Conservation (phyloP, 2,888 invertebrate species). For the Gisinianus flammeolus region DNA sequence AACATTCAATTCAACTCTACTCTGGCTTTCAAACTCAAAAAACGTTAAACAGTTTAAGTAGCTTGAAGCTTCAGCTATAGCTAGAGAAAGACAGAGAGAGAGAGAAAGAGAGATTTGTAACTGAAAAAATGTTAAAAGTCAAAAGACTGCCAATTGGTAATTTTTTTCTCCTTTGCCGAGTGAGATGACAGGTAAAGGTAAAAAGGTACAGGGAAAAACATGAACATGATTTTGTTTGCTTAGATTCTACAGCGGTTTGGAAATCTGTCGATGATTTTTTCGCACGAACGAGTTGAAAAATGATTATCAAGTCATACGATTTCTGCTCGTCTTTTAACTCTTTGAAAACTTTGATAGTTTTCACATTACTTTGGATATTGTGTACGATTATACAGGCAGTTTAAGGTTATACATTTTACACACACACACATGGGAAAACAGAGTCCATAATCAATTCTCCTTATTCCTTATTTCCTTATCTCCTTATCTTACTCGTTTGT, state of each 20-base stretch:
- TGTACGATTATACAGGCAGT: too few relatives aligned
- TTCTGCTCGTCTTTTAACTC: neutral
- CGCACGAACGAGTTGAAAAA: constrained; percentile 3
- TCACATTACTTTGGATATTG: too few relatives aligned
- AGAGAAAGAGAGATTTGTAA: neutral
- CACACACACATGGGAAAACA: too few relatives aligned
- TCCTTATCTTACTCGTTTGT: too few relatives aligned
- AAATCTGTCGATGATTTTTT: constrained; percentile 18
- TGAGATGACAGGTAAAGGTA: neutral
- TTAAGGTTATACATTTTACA: too few relatives aligned
- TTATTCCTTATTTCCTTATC: too few relatives aligned
- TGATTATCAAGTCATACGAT: constrained; percentile 4
- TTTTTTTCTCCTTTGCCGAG: neutral
- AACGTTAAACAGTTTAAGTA: constrained; percentile 24
- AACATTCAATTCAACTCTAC: too few relatives aligned
- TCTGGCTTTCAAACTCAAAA: constrained; percentile 5
- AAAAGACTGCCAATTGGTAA: neutral
- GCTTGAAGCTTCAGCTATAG: neutral
- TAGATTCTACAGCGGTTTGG: neutral
- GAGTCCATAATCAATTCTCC: too few relatives aligned
- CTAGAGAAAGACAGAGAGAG: neutral
- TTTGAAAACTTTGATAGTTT: too few relatives aligned
- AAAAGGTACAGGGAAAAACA: neutral
- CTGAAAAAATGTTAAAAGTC: too few relatives aligned
- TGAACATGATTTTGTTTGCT: neutral